A percentile compares a stretch with the other conserved stretches of the same genome.
phyloP scores from a whole-genome alignment of 2,888 invertebrate species.

The Mesodorylaimus sp. region DNA sequence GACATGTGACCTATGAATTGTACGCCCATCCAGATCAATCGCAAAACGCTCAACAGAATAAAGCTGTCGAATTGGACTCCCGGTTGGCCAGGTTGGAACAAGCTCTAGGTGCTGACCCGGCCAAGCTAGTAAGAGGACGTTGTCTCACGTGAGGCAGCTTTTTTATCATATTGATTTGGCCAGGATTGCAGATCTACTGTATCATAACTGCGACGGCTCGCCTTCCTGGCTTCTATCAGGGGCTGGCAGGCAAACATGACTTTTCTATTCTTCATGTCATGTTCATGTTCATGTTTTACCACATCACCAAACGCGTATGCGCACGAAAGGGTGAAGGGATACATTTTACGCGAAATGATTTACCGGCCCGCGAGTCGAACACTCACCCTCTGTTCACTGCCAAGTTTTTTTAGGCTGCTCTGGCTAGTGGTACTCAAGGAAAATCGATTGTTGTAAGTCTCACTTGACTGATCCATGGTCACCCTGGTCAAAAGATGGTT shows the following conservation, averaged over 20 bases:
- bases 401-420: slow-evolving; percentile 17
- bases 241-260: too few species aligned
- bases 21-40: slow-evolving; percentile 33
- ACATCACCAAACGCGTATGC: too few species aligned
- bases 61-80: slow-evolving; percentile 64
- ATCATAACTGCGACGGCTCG: too few species aligned
- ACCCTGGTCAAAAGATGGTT: slow-evolving; percentile 5
- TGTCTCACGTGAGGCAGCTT: neutral
- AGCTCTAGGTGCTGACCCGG: slow-evolving; percentile 59
- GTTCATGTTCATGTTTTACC: too few species aligned
- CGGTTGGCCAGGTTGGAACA: slow-evolving; percentile 64
- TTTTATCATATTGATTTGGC: too few species aligned
- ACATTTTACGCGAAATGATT: too few species aligned
- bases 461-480: slow-evolving; percentile 1
- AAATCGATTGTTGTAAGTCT: slow-evolving; percentile 34
- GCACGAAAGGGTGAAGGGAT: too few species aligned
- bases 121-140: slow-evolving; percentile 47
- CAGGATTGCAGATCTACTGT: too few species aligned
- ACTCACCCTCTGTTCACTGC: too few species aligned
- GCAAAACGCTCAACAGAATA: neutral
- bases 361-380: too few species aligned
- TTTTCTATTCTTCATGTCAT: too few species aligned
- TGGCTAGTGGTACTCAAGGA: slow-evolving; percentile 28
- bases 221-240: too few species aligned
- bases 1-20: slow-evolving; percentile 43